Conservation (phyloP, 2,113 vertebrate genomes). For the Pungitius pungitius region DNA sequence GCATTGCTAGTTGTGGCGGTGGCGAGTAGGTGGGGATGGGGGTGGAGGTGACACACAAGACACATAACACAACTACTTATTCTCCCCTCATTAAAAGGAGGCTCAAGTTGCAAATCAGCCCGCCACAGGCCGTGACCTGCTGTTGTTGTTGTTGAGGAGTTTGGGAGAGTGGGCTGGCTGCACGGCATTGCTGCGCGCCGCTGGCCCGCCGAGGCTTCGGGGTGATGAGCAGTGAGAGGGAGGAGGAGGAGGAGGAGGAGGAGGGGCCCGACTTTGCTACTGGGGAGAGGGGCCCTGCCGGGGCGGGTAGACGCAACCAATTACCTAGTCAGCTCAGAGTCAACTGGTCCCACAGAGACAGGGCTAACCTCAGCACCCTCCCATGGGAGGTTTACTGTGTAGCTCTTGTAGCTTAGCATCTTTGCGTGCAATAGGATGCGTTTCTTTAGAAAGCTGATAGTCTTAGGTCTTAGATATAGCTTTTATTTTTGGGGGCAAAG, state of each 20-base stretch:
- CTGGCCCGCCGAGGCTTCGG: slow-evolving; percentile 54
- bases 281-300: slow-evolving; percentile 58
- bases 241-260: slow-evolving; percentile 43
- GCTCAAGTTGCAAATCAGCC: slow-evolving; percentile 71
- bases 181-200: slow-evolving; percentile 48
- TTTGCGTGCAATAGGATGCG: too few relatives aligned
- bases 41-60: slow-evolving; percentile 64
- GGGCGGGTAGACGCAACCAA: slow-evolving; percentile 60
- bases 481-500: neutral
- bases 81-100: slow-evolving; percentile 77
- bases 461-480: too few relatives aligned
- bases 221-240: slow-evolving; percentile 70
- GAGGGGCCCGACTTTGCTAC: slow-evolving; percentile 68
- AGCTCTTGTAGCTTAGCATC: slow-evolving; percentile 1
- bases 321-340: slow-evolving; percentile 73
- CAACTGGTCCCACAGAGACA: slow-evolving; percentile 70
- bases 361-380: slow-evolving; percentile 53
- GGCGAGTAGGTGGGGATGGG: slow-evolving; percentile 60
- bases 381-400: slow-evolving; percentile 29
- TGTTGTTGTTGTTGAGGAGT: slow-evolving; percentile 63
- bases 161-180: slow-evolving; percentile 68
- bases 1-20: slow-evolving; percentile 40
- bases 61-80: slow-evolving; percentile 72
- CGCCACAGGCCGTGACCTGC: slow-evolving; percentile 76
- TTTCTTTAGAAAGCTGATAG: too few relatives aligned